phyloP scores from a whole-genome alignment of 2,888 invertebrate genomes.

The Pristionchus maxplancki region DNA sequence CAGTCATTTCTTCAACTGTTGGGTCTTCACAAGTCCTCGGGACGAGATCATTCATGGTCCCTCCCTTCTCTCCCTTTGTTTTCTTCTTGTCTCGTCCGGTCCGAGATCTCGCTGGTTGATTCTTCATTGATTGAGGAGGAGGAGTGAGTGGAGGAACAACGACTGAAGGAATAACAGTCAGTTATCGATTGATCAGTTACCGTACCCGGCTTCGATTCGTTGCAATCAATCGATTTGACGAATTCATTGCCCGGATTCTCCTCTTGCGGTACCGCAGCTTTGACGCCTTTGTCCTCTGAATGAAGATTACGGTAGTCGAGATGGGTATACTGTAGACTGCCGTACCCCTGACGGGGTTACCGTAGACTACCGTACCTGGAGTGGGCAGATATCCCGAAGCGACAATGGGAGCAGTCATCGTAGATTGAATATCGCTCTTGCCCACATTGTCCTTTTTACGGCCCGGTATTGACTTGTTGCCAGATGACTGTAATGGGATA shows the following conservation, averaged over 20 bases:
- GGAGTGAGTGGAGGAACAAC: neutral
- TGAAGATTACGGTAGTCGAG: neutral
- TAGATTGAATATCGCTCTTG: neutral
- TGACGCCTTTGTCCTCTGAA: neutral
- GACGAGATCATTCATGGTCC: neutral
- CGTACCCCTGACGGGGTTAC: neutral
- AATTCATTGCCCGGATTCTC: neutral
- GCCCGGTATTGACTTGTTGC: neutral
- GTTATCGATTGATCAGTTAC: neutral
- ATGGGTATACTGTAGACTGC: neutral
- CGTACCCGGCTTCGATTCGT: neutral
- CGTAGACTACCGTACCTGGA: constrained; percentile 1
- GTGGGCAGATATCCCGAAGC: neutral
- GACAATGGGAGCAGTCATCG: neutral
- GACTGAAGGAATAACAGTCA: neutral
- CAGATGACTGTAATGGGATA: constrained; percentile 4
- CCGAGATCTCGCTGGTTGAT: neutral
- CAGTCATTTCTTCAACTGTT: neutral
- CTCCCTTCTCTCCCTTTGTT: neutral
- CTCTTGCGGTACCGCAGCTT: neutral
- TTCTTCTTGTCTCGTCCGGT: neutral
- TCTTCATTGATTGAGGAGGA: neutral
- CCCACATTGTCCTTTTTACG: neutral
- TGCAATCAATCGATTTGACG: neutral
- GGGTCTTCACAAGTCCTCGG: neutral